phyloP scores from a whole-genome alignment of 1,140 invertebrate genomes.

The Forficula auricularia region DNA sequence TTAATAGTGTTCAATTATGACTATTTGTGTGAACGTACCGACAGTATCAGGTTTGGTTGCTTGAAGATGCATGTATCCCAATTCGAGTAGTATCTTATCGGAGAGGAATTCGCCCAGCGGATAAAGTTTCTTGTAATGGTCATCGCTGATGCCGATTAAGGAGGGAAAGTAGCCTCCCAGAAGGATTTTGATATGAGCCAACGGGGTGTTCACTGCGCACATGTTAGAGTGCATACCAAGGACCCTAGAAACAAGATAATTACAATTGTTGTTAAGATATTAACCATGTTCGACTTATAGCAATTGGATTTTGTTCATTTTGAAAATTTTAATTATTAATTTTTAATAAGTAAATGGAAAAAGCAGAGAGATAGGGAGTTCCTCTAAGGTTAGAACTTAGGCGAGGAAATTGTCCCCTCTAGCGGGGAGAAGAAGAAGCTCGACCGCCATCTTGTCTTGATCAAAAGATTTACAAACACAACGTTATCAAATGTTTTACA shows the following conservation, averaged over 20 bases:
- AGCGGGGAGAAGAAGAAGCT: too few species aligned
- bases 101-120: slow-evolving; percentile 33
- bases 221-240: slow-evolving; percentile 49
- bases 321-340: too few species aligned
- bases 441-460: too few species aligned
- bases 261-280: too few species aligned
- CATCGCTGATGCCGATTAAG: slow-evolving; percentile 34
- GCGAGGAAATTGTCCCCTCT: too few species aligned
- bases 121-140: slow-evolving; percentile 37
- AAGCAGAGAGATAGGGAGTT: too few species aligned
- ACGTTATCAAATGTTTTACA: too few species aligned
- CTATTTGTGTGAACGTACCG: slow-evolving; percentile 33
- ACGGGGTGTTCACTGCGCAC: slow-evolving; percentile 26
- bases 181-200: slow-evolving; percentile 29
- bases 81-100: slow-evolving; percentile 42
- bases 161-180: slow-evolving; percentile 35
- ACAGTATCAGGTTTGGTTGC: slow-evolving; percentile 81
- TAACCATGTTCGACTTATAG: too few species aligned
- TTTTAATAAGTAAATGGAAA: too few species aligned
- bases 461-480: too few species aligned
- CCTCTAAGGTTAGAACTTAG: too few species aligned
- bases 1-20: neutral
- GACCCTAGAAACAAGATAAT: slow-evolving; percentile 37
- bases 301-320: too few species aligned
- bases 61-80: slow-evolving; percentile 63